Evolutionary conservation across 2,113 vertebrate species (phyloP).

Genomic region (Hoplias malabaricus): DNA sequence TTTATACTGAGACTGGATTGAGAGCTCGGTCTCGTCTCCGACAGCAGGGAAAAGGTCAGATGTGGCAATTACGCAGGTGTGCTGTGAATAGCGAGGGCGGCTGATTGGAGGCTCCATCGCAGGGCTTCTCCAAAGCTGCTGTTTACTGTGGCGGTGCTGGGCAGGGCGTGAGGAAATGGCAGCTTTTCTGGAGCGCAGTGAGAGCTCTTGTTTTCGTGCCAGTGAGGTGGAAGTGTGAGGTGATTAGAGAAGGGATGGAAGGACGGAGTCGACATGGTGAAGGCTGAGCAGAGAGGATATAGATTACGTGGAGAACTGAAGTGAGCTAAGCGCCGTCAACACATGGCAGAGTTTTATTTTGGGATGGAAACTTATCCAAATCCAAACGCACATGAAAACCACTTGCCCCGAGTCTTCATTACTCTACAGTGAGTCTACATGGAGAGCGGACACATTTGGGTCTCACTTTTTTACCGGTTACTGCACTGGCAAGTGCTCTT

Average conservation of each 20-base stretch:
- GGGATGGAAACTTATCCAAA: neutral
- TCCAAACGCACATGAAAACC: neutral
- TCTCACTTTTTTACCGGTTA: no score
- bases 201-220: slow-evolving; percentile 58
- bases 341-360: neutral
- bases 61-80: slow-evolving; percentile 80
- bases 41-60: slow-evolving; percentile 78
- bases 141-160: slow-evolving; percentile 59
- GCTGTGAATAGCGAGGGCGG: slow-evolving; percentile 63
- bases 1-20: slow-evolving; percentile 75
- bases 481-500: no score
- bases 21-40: slow-evolving; percentile 66
- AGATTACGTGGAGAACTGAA: slow-evolving; percentile 26
- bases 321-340: slow-evolving; percentile 12
- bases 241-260: slow-evolving; percentile 47
- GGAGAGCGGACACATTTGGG: no score
- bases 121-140: slow-evolving; percentile 66
- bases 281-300: slow-evolving; percentile 4
- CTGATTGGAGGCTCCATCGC: slow-evolving; percentile 72
- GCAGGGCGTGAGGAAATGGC: slow-evolving; percentile 41
- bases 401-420: no score
- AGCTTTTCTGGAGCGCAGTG: slow-evolving; percentile 69
- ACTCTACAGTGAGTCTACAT: no score
- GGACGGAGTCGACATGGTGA: slow-evolving; percentile 24
- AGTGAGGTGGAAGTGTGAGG: slow-evolving; percentile 28